Percentiles rank a stretch among this genome's conserved stretches.
Evolutionary conservation across 2,113 vertebrate species (phyloP).

Genomic region (Antechinus stuartii): DNA sequence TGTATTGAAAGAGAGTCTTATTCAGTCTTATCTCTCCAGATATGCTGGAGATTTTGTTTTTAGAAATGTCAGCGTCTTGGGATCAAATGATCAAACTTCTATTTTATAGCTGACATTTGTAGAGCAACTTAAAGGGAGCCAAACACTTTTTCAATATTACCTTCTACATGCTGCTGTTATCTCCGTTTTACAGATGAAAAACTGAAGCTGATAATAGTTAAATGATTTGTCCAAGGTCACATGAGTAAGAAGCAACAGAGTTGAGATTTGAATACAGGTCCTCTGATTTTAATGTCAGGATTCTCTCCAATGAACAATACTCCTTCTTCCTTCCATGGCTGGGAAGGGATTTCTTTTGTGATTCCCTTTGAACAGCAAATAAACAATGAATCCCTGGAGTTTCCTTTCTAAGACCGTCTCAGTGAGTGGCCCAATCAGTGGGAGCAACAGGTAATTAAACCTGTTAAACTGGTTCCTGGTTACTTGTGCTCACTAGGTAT

Average conservation of each 20-base stretch:
- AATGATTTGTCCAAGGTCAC: neutral
- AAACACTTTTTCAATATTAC: too few species aligned
- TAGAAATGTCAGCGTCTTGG: neutral
- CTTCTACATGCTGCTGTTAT: neutral
- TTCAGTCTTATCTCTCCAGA: too few species aligned
- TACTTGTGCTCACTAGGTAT: neutral
- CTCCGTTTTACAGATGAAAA: neutral
- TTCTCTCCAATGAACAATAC: neutral
- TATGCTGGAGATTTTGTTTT: neutral
- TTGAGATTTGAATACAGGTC: neutral
- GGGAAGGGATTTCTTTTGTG: neutral
- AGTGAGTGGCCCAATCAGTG: neutral
- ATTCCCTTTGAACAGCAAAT: neutral
- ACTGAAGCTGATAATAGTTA: neutral
- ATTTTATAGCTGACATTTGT: too few species aligned
- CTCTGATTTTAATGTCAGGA: neutral
- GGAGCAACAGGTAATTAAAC: neutral
- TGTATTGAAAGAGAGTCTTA: too few species aligned
- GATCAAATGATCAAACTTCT: neutral
- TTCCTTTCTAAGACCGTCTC: neutral
- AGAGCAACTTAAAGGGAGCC: too few species aligned
- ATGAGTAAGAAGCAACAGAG: too few species aligned
- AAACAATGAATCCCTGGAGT: neutral
- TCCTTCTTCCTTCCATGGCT: neutral
- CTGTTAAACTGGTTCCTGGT: neutral